Percentiles rank a stretch among this genome's conserved stretches.
phyloP scores from a whole-genome alignment of 2,888 invertebrate genomes.

The Synanthedon myopaeformis region DNA sequence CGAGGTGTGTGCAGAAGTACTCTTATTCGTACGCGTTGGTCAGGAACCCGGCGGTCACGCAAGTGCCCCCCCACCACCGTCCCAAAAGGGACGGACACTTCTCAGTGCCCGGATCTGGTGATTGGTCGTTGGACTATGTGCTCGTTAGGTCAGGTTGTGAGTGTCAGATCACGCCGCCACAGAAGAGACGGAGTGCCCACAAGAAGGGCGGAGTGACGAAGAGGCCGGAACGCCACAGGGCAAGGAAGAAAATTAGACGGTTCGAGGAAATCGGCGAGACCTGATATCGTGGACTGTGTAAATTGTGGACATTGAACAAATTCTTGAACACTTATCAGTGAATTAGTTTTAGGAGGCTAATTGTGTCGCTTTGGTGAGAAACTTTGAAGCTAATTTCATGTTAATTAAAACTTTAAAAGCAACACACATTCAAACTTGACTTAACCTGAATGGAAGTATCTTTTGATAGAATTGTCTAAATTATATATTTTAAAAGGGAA shows the following conservation, averaged over 20 bases:
- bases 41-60: slow-evolving; percentile 65
- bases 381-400: too few species aligned
- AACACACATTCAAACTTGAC: too few species aligned
- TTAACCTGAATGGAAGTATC: too few species aligned
- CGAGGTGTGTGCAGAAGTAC: slow-evolving; percentile 86
- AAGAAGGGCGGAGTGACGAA: slow-evolving; percentile 12
- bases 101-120: slow-evolving; percentile 65
- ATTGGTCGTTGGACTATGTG: slow-evolving; percentile 87
- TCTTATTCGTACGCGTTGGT: slow-evolving; percentile 88
- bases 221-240: slow-evolving; percentile 38
- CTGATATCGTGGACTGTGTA: slow-evolving; percentile 31
- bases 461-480: too few species aligned
- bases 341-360: slow-evolving; percentile 30
- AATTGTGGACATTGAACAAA: slow-evolving; percentile 48
- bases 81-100: slow-evolving; percentile 49
- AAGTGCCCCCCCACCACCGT: slow-evolving; percentile 46
- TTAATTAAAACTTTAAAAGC: too few species aligned
- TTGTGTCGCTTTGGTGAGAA: slow-evolving; percentile 1
- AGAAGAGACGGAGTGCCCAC: slow-evolving; percentile 53
- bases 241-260: slow-evolving; percentile 41
- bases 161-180: slow-evolving; percentile 78
- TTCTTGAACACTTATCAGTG: slow-evolving; percentile 26
- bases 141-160: slow-evolving; percentile 86
- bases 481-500: too few species aligned
- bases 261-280: slow-evolving; percentile 47